Conservation (phyloP, 2,888 invertebrate genomes). For the Melieria omissa region DNA sequence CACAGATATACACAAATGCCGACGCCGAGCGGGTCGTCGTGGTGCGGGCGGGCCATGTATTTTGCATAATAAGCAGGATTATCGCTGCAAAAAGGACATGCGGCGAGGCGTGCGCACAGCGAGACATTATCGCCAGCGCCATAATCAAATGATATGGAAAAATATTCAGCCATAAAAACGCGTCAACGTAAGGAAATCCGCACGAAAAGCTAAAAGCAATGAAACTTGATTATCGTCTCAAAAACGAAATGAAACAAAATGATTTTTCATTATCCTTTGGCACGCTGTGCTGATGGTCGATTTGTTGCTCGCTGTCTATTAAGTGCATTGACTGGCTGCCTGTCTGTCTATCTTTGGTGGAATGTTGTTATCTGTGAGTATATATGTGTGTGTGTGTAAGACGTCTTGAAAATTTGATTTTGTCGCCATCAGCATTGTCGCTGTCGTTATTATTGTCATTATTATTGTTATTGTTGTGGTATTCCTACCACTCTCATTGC, state of each 20-base stretch:
- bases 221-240: conserved; percentile 24
- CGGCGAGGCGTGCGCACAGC: too few species aligned
- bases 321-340: conserved; percentile 12
- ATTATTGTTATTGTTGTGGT: too few species aligned
- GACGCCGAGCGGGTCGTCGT: background rate
- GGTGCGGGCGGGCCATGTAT: conserved; percentile 21
- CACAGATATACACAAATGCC: too few species aligned
- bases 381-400: background rate
- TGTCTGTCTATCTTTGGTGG: background rate
- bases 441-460: background rate
- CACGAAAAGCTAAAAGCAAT: conserved; percentile 16
- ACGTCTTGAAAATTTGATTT: background rate
- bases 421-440: conserved; percentile 4
- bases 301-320: background rate
- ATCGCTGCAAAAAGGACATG: background rate
- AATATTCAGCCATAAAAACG: background rate
- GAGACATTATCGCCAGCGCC: background rate
- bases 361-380: background rate
- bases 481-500: background rate
- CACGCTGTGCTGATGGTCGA: background rate
- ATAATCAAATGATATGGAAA: background rate
- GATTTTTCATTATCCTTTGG: conserved; percentile 25
- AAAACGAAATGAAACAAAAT: conserved; percentile 25
- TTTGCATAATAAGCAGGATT: conserved; percentile 33
- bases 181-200: conserved; percentile 3